Percentiles rank a stretch among this genome's conserved stretches.
Conservation (phyloP, 2,888 invertebrate genomes). For the Priocnemis perturbator region DNA sequence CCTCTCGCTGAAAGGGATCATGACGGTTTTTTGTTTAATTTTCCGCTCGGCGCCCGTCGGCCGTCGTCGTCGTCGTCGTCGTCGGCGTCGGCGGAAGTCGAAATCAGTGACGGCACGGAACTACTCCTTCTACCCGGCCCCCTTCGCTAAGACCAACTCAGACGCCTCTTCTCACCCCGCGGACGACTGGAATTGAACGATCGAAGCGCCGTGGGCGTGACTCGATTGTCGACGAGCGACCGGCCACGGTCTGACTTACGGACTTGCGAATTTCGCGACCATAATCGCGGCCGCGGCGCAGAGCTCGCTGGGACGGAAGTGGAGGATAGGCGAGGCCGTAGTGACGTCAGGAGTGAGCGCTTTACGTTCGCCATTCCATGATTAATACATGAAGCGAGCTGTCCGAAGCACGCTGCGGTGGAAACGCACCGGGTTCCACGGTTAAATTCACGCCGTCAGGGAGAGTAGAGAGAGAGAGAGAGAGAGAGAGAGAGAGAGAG, state of each 20-base stretch:
- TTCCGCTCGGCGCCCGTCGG: constrained; percentile 41
- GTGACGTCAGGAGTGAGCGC: constrained; percentile 39
- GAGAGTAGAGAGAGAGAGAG: not conserved
- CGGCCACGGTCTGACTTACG: no score
- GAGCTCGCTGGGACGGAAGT: not conserved
- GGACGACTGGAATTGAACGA: no score
- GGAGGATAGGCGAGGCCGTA: constrained; percentile 18
- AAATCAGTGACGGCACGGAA: no score
- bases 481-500: constrained; percentile 4
- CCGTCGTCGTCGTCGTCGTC: no score
- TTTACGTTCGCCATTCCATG: constrained; percentile 42
- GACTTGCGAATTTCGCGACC: no score
- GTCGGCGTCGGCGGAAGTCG: no score
- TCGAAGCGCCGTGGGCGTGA: no score
- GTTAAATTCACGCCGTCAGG: not conserved
- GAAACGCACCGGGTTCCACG: not conserved
- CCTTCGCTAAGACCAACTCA: no score
- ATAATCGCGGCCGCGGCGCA: no score
- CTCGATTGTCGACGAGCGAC: no score
- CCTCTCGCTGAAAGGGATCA: constrained; percentile 57
- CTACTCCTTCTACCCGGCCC: no score
- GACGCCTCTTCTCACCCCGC: no score
- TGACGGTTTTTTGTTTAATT: constrained; percentile 64
- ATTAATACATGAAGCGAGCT: constrained; percentile 46
- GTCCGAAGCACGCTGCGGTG: constrained; percentile 29